Percentiles rank a stretch among this genome's conserved stretches.
Evolutionary conservation across 1,140 invertebrate genomes (phyloP).

Genomic region (Monochamus saltuarius): DNA sequence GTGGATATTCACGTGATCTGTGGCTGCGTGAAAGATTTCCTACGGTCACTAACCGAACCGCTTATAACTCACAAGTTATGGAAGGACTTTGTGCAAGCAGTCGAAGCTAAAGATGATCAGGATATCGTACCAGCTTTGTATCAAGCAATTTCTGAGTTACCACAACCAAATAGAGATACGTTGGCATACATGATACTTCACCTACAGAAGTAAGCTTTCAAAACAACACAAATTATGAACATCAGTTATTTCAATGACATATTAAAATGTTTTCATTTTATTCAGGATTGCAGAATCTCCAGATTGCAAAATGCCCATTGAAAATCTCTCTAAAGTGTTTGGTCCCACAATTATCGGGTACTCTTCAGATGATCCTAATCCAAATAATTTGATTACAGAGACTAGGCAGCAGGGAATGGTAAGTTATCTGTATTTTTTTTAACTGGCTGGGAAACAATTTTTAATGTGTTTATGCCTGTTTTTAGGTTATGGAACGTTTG

Average conservation of each 20-base stretch:
- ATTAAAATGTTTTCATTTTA: slow-evolving; percentile 5
- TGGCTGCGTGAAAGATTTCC: slow-evolving; percentile 84
- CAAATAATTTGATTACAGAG: slow-evolving; percentile 63
- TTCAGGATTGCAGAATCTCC: slow-evolving; percentile 66
- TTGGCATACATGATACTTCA: slow-evolving; percentile 83
- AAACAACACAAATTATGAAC: no score
- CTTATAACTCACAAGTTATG: slow-evolving; percentile 75
- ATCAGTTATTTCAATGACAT: no score
- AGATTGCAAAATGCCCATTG: slow-evolving; percentile 76
- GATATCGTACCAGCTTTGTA: slow-evolving; percentile 57
- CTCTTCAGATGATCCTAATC: slow-evolving; percentile 66
- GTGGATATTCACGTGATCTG: slow-evolving; percentile 80
- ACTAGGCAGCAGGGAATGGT: slow-evolving; percentile 52
- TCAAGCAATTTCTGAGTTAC: slow-evolving; percentile 71
- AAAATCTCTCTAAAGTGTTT: slow-evolving; percentile 79
- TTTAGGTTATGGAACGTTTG: slow-evolving; percentile 66
- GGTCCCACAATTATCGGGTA: slow-evolving; percentile 84
- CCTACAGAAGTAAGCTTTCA: slow-evolving; percentile 65
- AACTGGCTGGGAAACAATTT: background rate
- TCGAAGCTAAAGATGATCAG: slow-evolving; percentile 52
- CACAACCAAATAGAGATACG: slow-evolving; percentile 84
- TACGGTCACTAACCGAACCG: slow-evolving; percentile 78
- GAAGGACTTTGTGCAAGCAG: slow-evolving; percentile 74
- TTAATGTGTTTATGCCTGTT: no score
- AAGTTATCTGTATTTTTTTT: background rate